These are phyloP conservation scores for Elysia crispata DNA, from an alignment of 2,888 invertebrate species.

Conservation along the genomic window DNA sequence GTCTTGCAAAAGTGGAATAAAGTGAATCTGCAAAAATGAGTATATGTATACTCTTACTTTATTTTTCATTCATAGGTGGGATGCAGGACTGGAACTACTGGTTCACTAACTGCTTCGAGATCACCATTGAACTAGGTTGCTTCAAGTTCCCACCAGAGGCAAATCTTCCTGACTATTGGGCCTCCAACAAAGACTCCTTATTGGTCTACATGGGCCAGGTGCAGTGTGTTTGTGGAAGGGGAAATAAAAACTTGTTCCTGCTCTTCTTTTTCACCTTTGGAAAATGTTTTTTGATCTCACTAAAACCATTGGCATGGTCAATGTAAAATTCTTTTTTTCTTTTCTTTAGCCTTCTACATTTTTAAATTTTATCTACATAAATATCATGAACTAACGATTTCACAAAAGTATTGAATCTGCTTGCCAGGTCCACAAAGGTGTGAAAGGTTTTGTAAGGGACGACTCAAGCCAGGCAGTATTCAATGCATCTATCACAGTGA, in stretches of 20 bases:
- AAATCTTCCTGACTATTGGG: conserved; percentile 89
- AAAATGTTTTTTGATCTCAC: too few species aligned
- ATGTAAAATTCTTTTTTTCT: not conserved
- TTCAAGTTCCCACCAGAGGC: conserved; percentile 89
- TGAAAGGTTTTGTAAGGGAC: conserved; percentile 90
- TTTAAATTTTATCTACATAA: too few species aligned
- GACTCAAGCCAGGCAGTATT: conserved; percentile 82
- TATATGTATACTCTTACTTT: too few species aligned
- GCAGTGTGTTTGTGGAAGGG: conserved; percentile 56
- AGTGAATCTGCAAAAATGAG: too few species aligned
- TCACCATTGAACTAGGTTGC: conserved; percentile 96
- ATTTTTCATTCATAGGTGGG: conserved; percentile 88
- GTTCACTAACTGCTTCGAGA: conserved; percentile 92
- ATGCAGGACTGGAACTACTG: conserved; percentile 99
- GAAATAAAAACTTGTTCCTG: too few species aligned
- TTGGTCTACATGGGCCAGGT: conserved; percentile 92
- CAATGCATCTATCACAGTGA: conserved; percentile 87
- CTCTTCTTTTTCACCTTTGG: too few species aligned
- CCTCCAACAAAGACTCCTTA: conserved; percentile 91
- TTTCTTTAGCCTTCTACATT: too few species aligned
- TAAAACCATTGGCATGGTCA: too few species aligned
- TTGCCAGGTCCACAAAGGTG: conserved; percentile 89
- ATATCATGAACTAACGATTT: not conserved
- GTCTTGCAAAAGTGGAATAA: too few species aligned
- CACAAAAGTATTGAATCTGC: not conserved